Conservation (phyloP, 2,113 vertebrate genomes). For the Ovis aries region ARS-UI_Ramb_v3.0 NC_056063.1:45425501-45426000, state of each 20-base stretch:
- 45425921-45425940: background rate
- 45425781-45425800: background rate
- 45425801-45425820: background rate
- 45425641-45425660: background rate
- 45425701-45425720: background rate
- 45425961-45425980: background rate
- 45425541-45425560: background rate
- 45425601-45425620: background rate
- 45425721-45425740: background rate
- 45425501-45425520: background rate
- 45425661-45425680: background rate
- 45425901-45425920: accelerated
- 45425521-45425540: background rate
- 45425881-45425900: background rate
- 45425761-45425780: background rate
- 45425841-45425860: background rate
- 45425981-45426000: background rate
- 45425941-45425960: background rate
- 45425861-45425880: background rate
- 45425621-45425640: background rate
- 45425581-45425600: background rate
- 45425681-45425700: background rate
- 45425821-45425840: background rate
- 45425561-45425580: background rate
- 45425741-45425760: background rate